Evolutionary conservation across 2,797 vertebrate species (phyloP).

Genomic region (Myotis pilosus): DNA sequence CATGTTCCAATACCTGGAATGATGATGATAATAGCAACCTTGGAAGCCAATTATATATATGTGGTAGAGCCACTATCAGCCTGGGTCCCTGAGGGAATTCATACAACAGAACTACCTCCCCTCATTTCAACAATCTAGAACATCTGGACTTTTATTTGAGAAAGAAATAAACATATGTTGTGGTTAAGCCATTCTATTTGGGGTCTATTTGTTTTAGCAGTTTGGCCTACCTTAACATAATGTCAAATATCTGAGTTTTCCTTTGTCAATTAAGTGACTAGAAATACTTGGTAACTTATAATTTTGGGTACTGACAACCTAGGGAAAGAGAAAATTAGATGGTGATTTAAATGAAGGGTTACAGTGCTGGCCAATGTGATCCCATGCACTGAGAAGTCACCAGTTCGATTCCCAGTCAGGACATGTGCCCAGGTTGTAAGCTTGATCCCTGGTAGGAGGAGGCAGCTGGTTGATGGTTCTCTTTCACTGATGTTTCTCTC

Average conservation of each 20-base stretch:
- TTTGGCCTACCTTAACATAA: neutral
- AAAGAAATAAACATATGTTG: neutral
- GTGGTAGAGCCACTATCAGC: neutral
- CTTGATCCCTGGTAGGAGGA: neutral
- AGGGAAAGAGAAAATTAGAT: neutral
- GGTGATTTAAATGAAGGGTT: neutral
- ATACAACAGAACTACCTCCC: neutral
- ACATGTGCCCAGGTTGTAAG: neutral
- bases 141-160: neutral
- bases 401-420: neutral
- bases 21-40: neutral
- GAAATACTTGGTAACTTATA: neutral
- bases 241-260: neutral
- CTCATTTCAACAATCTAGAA: accelerated
- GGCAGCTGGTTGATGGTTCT: neutral
- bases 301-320: neutral
- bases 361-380: neutral
- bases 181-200: neutral
- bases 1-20: neutral
- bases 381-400: neutral
- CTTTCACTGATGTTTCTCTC: neutral
- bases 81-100: neutral
- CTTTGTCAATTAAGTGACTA: neutral
- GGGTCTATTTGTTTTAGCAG: neutral
- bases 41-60: neutral